Evolutionary conservation across 2,888 invertebrate species (phyloP), one percentile per base, ranked within the genome.

Genomic region (Morpho deidamia): DNA sequence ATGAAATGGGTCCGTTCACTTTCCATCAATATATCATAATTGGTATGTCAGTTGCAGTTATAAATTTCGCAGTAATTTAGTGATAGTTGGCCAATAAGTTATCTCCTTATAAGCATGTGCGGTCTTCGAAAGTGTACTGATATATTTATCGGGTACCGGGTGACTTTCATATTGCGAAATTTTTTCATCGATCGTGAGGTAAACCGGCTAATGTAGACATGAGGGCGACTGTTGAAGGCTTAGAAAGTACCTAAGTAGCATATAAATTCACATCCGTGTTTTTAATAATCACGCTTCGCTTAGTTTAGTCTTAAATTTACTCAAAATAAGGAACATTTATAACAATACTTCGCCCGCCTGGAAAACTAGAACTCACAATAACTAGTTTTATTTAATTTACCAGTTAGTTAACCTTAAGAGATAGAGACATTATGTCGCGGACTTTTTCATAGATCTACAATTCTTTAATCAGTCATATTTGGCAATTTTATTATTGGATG

Each of bases 61-160:
- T 37, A 37, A 37, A 37, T 37, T 37, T 37, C 34, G 8, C n/a
- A 7, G 14, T 45, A 37, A 37, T 37, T 44, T 14, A 11, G 35
- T 10, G 10, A 35, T 23, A 48, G 23, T 11, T 44, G 40, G 11
- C n/a, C 44, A 44, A 44, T 38, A 44, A 51, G 40, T 47, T 34
- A 50, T 37, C 5, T 42, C 35, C 37, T 50, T 51, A 44, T n/a
- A 10, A 11, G n/a, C 44, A 34, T 40, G 43, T 44, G 35, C 3
- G 44, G 35, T 38, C 35, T 38, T 68, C 64, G 73, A 73, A 74
- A 77, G 73, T 69, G 59, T 49, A 64, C 54, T 60, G 64, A 66
- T 66, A 76, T 37, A 37, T 37, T 35, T 23, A 23, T 23, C 33
- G 5, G 45, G 11, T 45, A 12, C 35, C 37, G 7, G 12, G 45